Base-by-base conservation (phyloP, 2,888 invertebrate genomes). In the Miltochrista miniata region DNA sequence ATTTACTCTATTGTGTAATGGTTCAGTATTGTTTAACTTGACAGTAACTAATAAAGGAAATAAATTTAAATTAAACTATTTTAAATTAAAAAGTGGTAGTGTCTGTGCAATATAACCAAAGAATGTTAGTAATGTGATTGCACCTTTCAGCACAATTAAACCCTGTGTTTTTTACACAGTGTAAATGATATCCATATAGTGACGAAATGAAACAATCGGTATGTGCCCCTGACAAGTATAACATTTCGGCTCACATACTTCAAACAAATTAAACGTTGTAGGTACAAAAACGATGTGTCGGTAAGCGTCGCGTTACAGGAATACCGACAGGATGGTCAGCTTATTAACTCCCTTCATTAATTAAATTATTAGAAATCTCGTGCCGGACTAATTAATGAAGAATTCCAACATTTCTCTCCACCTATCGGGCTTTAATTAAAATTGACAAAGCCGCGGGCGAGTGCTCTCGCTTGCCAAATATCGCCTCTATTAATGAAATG, bases 291-390 rank as follows among this genome's bases (percentile, higher is more conserved):
- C 54, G 51, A 72, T 68, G 77, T 74, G 47, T 36, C 43, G 33
- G 46, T 29, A 79, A 72, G 76, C 79, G 56, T 56, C 85, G 75
- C 86, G 81, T 83, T 72, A 77, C 87, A 76, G 74, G 82, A 79
- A 89, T 89, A 83, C 88, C 88, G 62, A 67, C 77, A 74, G 76
- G 75, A 70, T 71, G 72, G 72, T 64, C 64, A 74, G 83, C 84
- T 88, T 88, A 89, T 88, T 89, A 90, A 89, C 88, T 83, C 83
- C 78, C 72, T 69, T 72, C 79, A 83, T 87, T 89, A 89, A 90
- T 90, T 89, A 90, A 90, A 91, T 91, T 90, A 90, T 90, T 90
- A 91, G 90, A 90, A 90, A 88, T 89, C 90, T 89, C 88, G 79
- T 80, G 74, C 81, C 73, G 80, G 83, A 83, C 90, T 90, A 91